phyloP scores from a whole-genome alignment of 2,888 invertebrate species.

The Piscicola geometra region DNA sequence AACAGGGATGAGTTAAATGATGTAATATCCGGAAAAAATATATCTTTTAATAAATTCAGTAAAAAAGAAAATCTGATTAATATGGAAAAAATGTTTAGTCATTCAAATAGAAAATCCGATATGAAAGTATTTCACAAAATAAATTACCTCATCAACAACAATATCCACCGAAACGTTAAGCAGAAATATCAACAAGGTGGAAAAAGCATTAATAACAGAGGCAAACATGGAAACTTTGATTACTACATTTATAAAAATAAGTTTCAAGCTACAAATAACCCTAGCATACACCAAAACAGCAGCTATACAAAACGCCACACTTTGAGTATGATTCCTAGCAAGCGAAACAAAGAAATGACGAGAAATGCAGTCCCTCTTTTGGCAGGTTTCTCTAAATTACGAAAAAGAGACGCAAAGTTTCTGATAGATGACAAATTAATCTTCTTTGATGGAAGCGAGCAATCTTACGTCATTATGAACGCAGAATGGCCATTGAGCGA shows the following conservation, averaged over 20 bases:
- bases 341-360: no score
- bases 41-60: not conserved
- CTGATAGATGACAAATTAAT: constrained; percentile 7
- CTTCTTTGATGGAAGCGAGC: constrained; percentile 16
- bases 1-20: not conserved
- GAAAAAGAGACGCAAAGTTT: not conserved
- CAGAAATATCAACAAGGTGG: not conserved
- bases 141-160: not conserved
- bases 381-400: not conserved
- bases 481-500: not conserved
- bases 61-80: not conserved
- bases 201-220: not conserved
- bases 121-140: not conserved
- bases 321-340: no score
- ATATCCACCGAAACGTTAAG: not conserved
- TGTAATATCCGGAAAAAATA: not conserved
- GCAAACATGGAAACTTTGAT: not conserved
- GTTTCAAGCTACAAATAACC: no score
- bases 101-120: not conserved
- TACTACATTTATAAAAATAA: no score
- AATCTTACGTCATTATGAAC: not conserved
- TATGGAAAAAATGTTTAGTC: not conserved
- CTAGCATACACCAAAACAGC: no score
- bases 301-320: no score
- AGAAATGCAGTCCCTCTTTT: no score